Evolutionary conservation across 2,888 invertebrate genomes (phyloP).

Genomic region (Julus scandinavius): DNA sequence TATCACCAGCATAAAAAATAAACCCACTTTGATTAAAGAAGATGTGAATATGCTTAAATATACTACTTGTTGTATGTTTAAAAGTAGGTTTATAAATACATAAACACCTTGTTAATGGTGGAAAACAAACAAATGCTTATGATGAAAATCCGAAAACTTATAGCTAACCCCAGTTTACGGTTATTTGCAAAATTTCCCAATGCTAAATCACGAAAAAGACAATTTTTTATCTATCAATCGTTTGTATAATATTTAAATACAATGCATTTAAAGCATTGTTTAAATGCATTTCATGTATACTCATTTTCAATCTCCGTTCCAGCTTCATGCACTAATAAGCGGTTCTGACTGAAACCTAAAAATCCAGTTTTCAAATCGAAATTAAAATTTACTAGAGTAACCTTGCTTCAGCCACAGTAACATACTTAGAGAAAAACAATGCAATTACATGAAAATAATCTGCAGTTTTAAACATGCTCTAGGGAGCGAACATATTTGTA

Average conservation of each 20-base stretch:
- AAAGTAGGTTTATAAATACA: too few species aligned
- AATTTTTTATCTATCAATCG: too few species aligned
- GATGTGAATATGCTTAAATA: too few species aligned
- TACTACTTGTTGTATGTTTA: too few species aligned
- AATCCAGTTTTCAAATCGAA: background rate
- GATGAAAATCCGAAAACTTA: too few species aligned
- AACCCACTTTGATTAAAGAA: too few species aligned
- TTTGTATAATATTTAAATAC: background rate
- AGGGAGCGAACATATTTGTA: background rate
- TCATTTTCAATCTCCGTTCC: background rate
- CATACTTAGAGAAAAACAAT: background rate
- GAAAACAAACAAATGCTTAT: too few species aligned
- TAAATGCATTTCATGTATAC: background rate
- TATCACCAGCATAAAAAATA: too few species aligned
- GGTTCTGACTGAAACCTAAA: background rate
- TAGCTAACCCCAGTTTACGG: too few species aligned
- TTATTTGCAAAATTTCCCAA: too few species aligned
- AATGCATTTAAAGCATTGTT: background rate
- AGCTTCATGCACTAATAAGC: slow-evolving; percentile 3
- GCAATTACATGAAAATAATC: background rate
- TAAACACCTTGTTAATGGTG: too few species aligned
- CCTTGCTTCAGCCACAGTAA: background rate
- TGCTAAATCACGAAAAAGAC: too few species aligned
- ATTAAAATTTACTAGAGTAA: background rate
- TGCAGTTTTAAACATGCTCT: background rate